Evolutionary conservation across 2,113 vertebrate species (phyloP).

Genomic region (Laticauda laticaudata): DNA sequence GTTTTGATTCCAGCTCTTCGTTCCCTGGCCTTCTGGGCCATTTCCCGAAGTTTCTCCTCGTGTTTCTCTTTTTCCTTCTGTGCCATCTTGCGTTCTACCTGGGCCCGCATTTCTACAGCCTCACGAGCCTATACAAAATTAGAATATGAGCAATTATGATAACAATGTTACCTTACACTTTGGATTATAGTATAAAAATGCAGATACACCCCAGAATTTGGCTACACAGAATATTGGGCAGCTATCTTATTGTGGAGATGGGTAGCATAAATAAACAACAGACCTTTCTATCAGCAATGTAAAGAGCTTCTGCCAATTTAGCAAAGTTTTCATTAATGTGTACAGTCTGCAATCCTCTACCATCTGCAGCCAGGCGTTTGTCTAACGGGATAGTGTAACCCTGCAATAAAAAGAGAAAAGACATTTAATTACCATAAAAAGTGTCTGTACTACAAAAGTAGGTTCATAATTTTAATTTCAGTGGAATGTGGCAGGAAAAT

Average conservation of each 20-base stretch:
- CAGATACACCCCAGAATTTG: background rate
- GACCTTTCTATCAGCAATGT: slow-evolving; percentile 98
- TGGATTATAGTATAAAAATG: background rate
- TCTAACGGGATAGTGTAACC: slow-evolving; percentile 98
- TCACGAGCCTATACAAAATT: slow-evolving; percentile 83
- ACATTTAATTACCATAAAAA: slow-evolving; percentile 30
- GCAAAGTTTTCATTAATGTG: slow-evolving; percentile 99
- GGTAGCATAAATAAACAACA: slow-evolving; percentile 2
- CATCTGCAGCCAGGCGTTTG: slow-evolving; percentile 95
- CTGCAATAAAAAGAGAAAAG: slow-evolving; percentile 63
- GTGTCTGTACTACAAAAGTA: slow-evolving; percentile 1
- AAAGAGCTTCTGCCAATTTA: slow-evolving; percentile 94
- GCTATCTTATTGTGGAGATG: background rate
- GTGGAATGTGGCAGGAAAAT: background rate
- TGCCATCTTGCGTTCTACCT: slow-evolving; percentile 98
- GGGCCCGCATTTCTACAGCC: slow-evolving; percentile 97
- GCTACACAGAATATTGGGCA: background rate
- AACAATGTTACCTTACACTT: background rate
- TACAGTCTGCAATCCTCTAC: slow-evolving; percentile 92
- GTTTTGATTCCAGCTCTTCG: slow-evolving; percentile 95
- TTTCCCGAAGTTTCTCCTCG: slow-evolving; percentile 93
- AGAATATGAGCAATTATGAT: background rate
- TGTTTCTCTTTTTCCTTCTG: slow-evolving; percentile 99
- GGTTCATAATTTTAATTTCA: background rate
- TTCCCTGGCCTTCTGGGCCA: slow-evolving; percentile 95